Evolutionary conservation across 2,113 vertebrate genomes (phyloP).

Genomic region (Callospermophilus lateralis): DNA sequence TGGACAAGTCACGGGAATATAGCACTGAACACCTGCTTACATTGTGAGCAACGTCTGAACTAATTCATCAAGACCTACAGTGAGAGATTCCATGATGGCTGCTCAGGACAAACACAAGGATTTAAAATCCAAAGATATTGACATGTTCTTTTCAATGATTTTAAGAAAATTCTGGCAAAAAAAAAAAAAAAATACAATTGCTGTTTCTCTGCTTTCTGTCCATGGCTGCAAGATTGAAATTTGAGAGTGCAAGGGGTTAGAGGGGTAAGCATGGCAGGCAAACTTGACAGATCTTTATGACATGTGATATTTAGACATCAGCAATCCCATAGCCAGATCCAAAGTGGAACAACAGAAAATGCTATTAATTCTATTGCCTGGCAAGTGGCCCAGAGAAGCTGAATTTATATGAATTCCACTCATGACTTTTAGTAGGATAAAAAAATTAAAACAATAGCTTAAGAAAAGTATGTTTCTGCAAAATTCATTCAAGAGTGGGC

Average conservation of each 20-base stretch:
- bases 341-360: background rate
- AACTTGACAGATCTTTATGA: background rate
- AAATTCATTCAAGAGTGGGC: conserved; percentile 3
- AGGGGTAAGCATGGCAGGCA: background rate
- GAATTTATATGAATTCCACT: background rate
- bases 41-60: background rate
- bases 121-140: background rate
- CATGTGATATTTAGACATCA: background rate
- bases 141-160: background rate
- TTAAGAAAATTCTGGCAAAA: background rate
- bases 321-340: background rate
- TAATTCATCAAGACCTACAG: background rate
- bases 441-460: conserved; percentile 23
- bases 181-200: background rate
- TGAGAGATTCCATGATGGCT: background rate
- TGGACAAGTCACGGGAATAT: background rate
- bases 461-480: background rate
- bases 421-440: background rate
- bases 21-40: background rate
- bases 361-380: background rate
- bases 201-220: background rate
- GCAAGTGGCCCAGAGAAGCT: background rate
- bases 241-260: background rate
- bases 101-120: background rate
- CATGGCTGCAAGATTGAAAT: background rate